phyloP scores from a whole-genome alignment of 2,888 invertebrate genomes.

The Cataglyphis cursor region DNA sequence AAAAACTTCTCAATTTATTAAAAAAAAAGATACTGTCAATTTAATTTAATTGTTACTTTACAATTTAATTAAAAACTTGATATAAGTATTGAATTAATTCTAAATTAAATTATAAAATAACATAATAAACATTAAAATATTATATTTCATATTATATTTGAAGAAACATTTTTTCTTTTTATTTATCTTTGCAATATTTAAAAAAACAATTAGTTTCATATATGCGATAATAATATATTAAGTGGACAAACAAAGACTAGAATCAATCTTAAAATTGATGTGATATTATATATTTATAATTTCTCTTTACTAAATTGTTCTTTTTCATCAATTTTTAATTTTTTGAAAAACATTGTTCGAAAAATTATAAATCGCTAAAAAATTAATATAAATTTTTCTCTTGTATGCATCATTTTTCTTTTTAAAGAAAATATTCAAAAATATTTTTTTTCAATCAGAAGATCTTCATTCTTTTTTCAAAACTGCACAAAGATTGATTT shows the following conservation, averaged over 20 bases:
- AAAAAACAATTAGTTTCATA: neutral
- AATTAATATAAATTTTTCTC: neutral
- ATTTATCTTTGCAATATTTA: neutral
- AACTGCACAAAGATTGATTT: neutral
- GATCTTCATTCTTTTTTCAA: neutral
- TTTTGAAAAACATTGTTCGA: constrained; percentile 6
- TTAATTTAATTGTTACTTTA: neutral
- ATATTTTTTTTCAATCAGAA: neutral
- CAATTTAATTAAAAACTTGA: neutral
- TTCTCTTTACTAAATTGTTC: neutral
- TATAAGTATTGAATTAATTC: neutral
- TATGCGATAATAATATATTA: neutral
- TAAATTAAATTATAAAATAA: neutral
- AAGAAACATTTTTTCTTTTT: neutral
- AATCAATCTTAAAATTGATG: neutral
- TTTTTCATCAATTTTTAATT: neutral
- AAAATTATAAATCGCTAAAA: neutral
- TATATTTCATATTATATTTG: neutral
- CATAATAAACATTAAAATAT: neutral
- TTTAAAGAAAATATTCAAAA: neutral
- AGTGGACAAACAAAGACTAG: neutral
- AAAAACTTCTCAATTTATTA: constrained; percentile 5
- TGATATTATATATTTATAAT: neutral
- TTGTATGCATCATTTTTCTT: neutral
- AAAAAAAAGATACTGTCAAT: neutral